Conservation (phyloP, 1,140 invertebrate species). For the Caenorhabditis elegans region DNA sequence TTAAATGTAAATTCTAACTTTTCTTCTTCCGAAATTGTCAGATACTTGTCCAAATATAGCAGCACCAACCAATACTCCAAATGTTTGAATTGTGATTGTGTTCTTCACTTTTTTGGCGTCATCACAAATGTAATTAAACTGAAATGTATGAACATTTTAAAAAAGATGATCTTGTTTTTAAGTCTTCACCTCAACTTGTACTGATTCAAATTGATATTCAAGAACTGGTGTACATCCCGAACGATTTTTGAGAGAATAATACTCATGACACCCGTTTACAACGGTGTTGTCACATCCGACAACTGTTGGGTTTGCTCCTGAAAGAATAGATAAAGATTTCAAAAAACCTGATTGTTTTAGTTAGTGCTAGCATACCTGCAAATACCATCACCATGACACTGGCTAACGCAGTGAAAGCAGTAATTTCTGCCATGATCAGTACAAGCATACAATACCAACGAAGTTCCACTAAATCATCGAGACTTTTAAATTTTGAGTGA, state of each 20-base stretch:
- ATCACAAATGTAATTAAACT: slow-evolving; percentile 45
- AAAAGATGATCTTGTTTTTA: neutral
- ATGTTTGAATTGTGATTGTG: slow-evolving; percentile 40
- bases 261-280: neutral
- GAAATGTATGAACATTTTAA: neutral
- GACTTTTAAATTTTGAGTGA: neutral
- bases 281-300: neutral
- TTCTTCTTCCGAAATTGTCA: slow-evolving; percentile 41
- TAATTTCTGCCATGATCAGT: slow-evolving; percentile 26
- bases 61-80: slow-evolving; percentile 41
- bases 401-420: slow-evolving; percentile 34
- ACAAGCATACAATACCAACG: slow-evolving; percentile 36
- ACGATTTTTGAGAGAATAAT: neutral
- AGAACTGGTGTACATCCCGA: neutral
- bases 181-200: slow-evolving; percentile 37
- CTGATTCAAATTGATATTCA: slow-evolving; percentile 30
- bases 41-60: slow-evolving; percentile 42
- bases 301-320: slow-evolving; percentile 19
- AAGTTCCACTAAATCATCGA: slow-evolving; percentile 43
- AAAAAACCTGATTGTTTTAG: neutral
- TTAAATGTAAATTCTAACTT: neutral
- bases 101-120: slow-evolving; percentile 42
- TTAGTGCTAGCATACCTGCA: slow-evolving; percentile 38
- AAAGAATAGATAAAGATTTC: neutral
- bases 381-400: slow-evolving; percentile 44